phyloP scores from a whole-genome alignment of 2,888 invertebrate species.

The Lacanobia wlatinum region DNA sequence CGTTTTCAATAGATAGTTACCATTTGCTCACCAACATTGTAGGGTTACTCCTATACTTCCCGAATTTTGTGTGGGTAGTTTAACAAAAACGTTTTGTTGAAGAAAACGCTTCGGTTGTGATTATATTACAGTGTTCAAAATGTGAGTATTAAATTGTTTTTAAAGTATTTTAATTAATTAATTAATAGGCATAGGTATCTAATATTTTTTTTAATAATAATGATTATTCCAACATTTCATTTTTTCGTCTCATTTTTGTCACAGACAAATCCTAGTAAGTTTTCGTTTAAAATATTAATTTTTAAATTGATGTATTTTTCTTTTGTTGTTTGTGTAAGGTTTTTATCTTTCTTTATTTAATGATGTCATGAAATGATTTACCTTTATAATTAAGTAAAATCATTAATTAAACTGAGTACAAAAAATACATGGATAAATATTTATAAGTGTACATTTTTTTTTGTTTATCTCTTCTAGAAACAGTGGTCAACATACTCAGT shows the following conservation, averaged over 20 bases:
- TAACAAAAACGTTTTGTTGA: background rate
- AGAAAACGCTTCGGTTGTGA: background rate
- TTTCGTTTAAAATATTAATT: no score
- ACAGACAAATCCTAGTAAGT: no score
- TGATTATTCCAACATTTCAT: no score
- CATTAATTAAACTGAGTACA: background rate
- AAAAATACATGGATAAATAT: no score
- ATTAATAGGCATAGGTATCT: background rate
- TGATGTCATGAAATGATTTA: no score
- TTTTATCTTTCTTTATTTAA: no score
- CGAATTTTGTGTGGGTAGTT: background rate
- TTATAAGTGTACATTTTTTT: no score
- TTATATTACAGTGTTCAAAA: background rate
- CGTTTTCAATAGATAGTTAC: conserved; percentile 4
- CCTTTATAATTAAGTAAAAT: background rate
- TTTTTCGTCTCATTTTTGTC: no score
- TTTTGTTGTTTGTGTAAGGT: no score
- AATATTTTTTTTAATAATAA: no score
- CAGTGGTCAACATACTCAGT: background rate
- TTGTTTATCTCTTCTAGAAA: no score
- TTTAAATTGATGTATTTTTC: no score
- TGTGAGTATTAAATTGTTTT: conserved; percentile 23
- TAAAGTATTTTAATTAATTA: background rate
- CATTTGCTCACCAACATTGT: background rate
- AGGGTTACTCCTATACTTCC: background rate